Evolutionary conservation across 37 sponge, comb jelly and placozoan genomes (phyloP).

Genomic region (Ianthella basta): DNA sequence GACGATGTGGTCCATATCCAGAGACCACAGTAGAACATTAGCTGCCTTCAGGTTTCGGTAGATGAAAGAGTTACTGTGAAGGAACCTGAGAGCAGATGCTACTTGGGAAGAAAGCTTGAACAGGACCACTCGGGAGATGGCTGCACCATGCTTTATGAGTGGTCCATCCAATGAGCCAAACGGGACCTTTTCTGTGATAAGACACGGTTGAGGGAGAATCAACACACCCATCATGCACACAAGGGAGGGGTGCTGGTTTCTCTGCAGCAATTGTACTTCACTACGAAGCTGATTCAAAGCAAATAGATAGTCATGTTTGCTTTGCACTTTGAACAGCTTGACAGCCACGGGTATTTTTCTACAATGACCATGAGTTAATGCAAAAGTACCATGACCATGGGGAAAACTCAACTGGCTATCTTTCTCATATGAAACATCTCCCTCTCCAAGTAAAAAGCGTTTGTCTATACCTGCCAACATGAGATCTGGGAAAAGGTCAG

Average conservation of each 20-base stretch:
- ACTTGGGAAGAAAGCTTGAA: constrained; percentile 77
- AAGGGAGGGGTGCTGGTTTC: constrained; percentile 71
- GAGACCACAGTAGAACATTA: constrained; percentile 87
- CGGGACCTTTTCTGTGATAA: constrained; percentile 86
- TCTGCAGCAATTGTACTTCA: constrained; percentile 72
- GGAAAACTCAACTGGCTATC: constrained; percentile 66
- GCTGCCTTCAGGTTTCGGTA: constrained; percentile 86
- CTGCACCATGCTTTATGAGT: constrained; percentile 55
- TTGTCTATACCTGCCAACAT: constrained; percentile 74
- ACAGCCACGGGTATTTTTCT: constrained; percentile 73
- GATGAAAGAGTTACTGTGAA: constrained; percentile 71
- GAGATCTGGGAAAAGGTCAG: constrained; percentile 86
- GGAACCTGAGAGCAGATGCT: constrained; percentile 69
- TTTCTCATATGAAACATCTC: constrained; percentile 62
- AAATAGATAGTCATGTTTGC: not conserved
- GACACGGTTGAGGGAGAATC: constrained; percentile 70
- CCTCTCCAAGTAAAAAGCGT: constrained; percentile 66
- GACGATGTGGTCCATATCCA: constrained; percentile 69
- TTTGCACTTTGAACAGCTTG: constrained; percentile 47
- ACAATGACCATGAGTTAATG: constrained; percentile 74
- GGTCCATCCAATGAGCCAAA: constrained; percentile 65
- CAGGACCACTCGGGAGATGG: constrained; percentile 65
- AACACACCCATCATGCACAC: constrained; percentile 82
- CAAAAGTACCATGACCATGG: constrained; percentile 80
- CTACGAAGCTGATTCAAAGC: constrained; percentile 67